Evolutionary conservation across 2,888 invertebrate species (phyloP).

Genomic region (Dasypogon diadema): DNA sequence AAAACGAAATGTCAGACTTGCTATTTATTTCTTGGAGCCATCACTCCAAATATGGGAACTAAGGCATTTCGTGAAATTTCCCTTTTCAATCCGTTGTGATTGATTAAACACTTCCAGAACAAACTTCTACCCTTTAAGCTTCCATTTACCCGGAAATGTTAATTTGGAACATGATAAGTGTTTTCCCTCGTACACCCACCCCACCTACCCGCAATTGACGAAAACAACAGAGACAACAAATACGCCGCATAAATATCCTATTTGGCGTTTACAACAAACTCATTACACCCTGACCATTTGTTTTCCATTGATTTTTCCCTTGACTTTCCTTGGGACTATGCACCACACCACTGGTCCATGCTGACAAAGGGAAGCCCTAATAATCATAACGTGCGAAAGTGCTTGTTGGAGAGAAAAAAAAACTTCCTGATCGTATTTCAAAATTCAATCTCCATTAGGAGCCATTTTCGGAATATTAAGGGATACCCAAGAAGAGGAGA

Average conservation of each 20-base stretch:
- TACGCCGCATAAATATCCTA: background rate
- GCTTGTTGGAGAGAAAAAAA: background rate
- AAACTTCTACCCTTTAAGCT: background rate
- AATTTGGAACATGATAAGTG: conserved; percentile 21
- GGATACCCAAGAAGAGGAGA: background rate
- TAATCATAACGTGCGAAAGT: conserved; percentile 12
- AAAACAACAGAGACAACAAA: background rate
- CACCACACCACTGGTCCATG: background rate
- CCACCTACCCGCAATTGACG: background rate
- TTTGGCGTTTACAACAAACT: conserved; percentile 8
- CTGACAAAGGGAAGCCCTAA: background rate
- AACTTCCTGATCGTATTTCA: conserved; percentile 13
- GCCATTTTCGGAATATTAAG: background rate
- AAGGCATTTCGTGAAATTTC: background rate
- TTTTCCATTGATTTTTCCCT: conserved; percentile 22
- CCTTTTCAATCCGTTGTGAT: background rate
- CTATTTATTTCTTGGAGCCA: too few relatives aligned
- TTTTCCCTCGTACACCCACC: background rate
- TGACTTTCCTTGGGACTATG: conserved; percentile 4
- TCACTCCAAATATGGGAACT: too few relatives aligned
- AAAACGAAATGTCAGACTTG: too few relatives aligned
- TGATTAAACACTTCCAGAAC: background rate
- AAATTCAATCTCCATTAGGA: conserved; percentile 14
- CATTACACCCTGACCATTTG: conserved; percentile 20
- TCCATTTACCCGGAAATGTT: conserved; percentile 12